Evolutionary conservation across 2,888 invertebrate genomes (phyloP).

Genomic region (Drosophila robusta): DNA sequence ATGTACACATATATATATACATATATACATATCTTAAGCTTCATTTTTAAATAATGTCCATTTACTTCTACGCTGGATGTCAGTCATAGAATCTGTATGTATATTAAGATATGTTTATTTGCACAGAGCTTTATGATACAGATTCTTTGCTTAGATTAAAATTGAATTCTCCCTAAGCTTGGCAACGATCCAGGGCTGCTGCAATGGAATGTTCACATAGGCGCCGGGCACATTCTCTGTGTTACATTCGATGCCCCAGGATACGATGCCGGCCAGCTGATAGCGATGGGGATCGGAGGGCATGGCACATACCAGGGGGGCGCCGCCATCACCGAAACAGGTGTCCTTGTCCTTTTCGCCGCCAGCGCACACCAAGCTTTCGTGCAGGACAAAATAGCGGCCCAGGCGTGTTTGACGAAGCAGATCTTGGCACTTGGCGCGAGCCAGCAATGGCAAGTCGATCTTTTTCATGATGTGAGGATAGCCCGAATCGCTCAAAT

Average conservation of each 20-base stretch:
- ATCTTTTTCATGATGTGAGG: slow-evolving; percentile 89
- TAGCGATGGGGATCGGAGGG: slow-evolving; percentile 63
- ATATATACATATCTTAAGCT: too few species aligned
- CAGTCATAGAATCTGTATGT: too few species aligned
- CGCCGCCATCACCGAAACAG: slow-evolving; percentile 91
- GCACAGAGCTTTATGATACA: too few species aligned
- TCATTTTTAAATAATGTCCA: too few species aligned
- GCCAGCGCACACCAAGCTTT: slow-evolving; percentile 91
- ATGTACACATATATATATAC: too few species aligned
- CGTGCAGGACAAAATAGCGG: slow-evolving; percentile 87
- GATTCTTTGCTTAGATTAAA: neutral
- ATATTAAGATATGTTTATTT: too few species aligned
- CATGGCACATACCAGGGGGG: slow-evolving; percentile 90
- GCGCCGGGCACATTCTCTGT: slow-evolving; percentile 88
- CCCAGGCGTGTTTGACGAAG: slow-evolving; percentile 89
- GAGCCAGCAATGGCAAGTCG: slow-evolving; percentile 88
- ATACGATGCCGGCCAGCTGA: slow-evolving; percentile 88
- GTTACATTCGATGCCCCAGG: slow-evolving; percentile 93
- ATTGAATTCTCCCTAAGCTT: neutral
- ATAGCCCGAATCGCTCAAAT: slow-evolving; percentile 83
- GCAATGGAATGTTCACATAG: slow-evolving; percentile 88
- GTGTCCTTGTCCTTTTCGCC: slow-evolving; percentile 89
- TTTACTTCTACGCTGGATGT: too few species aligned
- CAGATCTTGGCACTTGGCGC: slow-evolving; percentile 82
- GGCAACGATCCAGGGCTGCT: slow-evolving; percentile 67